Evolutionary conservation across 2,888 invertebrate genomes (phyloP).

Genomic region (Conus canariensis): DNA sequence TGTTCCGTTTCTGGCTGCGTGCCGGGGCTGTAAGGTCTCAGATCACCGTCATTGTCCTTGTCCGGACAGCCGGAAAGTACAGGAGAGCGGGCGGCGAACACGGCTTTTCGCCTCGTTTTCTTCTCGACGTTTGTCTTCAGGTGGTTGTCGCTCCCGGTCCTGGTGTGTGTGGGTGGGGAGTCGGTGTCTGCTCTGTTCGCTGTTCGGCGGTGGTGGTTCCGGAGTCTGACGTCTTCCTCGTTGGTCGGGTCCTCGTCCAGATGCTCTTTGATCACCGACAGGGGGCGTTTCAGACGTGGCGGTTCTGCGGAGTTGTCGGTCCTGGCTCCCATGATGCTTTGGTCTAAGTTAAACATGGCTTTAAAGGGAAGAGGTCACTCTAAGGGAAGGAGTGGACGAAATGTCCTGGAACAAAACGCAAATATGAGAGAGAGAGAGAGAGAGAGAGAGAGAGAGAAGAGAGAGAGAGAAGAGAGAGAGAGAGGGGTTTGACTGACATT

Average conservation of each 20-base stretch:
- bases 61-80: neutral
- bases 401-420: too few species aligned
- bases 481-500: too few species aligned
- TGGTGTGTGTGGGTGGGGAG: neutral
- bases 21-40: too few species aligned
- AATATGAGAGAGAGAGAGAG: neutral
- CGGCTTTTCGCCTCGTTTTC: conserved; percentile 29
- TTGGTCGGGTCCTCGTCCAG: conserved; percentile 13
- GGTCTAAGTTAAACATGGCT: neutral
- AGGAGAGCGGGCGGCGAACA: neutral
- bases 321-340: conserved; percentile 43
- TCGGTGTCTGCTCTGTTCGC: neutral
- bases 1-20: too few species aligned
- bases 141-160: neutral
- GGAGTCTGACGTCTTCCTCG: neutral
- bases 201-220: too few species aligned
- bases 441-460: neutral
- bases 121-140: neutral
- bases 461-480: too few species aligned
- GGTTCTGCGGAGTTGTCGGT: conserved; percentile 39
- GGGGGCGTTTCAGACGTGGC: conserved; percentile 38
- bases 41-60: neutral
- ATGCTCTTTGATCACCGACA: conserved; percentile 46
- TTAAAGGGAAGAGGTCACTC: neutral
- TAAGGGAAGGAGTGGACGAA: neutral